These are phyloP conservation scores for Morpho helenor DNA, from an alignment of 2,888 invertebrate species.

Conservation along the genomic window DNA sequence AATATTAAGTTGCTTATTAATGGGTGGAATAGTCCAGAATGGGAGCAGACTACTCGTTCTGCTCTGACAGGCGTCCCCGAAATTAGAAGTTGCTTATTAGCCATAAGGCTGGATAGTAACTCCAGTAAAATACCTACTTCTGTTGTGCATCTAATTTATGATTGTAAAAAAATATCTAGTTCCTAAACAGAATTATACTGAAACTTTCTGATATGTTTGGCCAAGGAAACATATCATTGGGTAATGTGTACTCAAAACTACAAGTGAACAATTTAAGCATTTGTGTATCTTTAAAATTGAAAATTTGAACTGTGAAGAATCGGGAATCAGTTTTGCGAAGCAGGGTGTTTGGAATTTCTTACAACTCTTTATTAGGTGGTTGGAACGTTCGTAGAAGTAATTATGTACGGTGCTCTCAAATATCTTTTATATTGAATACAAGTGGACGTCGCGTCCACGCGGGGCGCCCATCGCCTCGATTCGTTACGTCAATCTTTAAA, in stretches of 20 bases:
- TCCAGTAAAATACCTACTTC: no score
- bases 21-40: no score
- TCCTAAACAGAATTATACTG: no score
- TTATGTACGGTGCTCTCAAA: slow-evolving; percentile 70
- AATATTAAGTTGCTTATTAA: no score
- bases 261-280: slow-evolving; percentile 7
- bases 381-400: slow-evolving; percentile 67
- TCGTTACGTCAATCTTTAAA: slow-evolving; percentile 74
- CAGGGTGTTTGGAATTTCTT: slow-evolving; percentile 50
- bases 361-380: slow-evolving; percentile 67
- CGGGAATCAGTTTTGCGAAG: slow-evolving; percentile 41
- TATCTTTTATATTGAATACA: slow-evolving; percentile 57
- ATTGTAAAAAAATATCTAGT: no score
- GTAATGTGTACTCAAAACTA: background rate
- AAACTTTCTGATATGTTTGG: no score
- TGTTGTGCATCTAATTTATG: no score
- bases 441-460: slow-evolving; percentile 46
- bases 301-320: slow-evolving; percentile 46
- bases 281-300: slow-evolving; percentile 29
- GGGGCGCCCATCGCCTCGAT: slow-evolving; percentile 66
- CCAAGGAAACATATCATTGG: background rate
- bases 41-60: no score
- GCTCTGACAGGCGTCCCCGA: no score
- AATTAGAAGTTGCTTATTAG: no score
- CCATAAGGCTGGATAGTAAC: no score